phyloP scores from a whole-genome alignment of 2,888 invertebrate species.

The Chymomyza fuscimana region DNA sequence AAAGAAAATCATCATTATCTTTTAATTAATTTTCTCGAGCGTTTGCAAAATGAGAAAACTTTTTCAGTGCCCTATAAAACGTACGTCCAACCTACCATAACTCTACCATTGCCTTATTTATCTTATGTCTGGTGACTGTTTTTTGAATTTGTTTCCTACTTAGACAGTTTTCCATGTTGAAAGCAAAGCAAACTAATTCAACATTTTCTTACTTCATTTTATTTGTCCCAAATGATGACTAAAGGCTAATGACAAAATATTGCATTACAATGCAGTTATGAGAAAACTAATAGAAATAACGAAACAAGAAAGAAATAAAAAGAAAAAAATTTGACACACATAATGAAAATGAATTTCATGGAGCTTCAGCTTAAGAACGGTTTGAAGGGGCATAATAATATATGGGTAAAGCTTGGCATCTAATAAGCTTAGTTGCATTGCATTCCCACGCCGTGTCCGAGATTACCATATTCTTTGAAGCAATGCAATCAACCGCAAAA shows the following conservation, averaged over 20 bases:
- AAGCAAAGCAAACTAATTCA: not conserved
- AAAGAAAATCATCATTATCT: slow-evolving; percentile 43
- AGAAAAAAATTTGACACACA: not conserved
- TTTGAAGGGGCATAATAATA: not conserved
- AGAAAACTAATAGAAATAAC: slow-evolving; percentile 31
- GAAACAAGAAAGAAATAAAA: slow-evolving; percentile 6
- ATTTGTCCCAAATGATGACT: slow-evolving; percentile 36
- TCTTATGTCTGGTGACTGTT: slow-evolving; percentile 42
- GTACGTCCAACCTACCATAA: not conserved
- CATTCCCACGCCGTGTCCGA: slow-evolving; percentile 34
- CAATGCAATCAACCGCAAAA: slow-evolving; percentile 36
- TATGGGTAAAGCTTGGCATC: not conserved
- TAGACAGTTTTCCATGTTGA: slow-evolving; percentile 39
- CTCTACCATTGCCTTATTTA: slow-evolving; percentile 44
- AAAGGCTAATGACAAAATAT: slow-evolving; percentile 17
- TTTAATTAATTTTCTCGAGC: slow-evolving; percentile 49
- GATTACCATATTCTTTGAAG: slow-evolving; percentile 45
- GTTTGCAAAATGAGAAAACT: slow-evolving; percentile 32
- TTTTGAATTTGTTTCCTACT: slow-evolving; percentile 40
- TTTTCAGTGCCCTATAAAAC: slow-evolving; percentile 8
- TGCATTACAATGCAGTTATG: slow-evolving; percentile 29
- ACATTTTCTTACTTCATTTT: slow-evolving; percentile 41
- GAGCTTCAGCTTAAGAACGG: not conserved
- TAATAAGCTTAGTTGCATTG: not conserved
- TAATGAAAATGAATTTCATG: not conserved